Conservation (phyloP, 2,888 invertebrate genomes). For the Rotaria sp. region DNA sequence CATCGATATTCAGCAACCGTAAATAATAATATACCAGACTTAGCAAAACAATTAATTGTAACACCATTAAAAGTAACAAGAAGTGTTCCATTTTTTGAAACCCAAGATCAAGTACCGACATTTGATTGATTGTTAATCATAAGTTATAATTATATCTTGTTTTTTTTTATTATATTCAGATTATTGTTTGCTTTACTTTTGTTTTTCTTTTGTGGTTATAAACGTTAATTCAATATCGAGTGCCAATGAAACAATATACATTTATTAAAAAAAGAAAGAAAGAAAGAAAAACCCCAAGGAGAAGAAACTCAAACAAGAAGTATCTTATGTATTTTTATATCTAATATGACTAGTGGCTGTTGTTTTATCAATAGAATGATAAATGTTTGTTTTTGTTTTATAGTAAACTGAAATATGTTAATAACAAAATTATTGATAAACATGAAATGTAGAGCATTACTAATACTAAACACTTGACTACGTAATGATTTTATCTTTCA, state of each 20-base stretch:
- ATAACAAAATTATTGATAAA: too few relatives aligned
- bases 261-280: neutral
- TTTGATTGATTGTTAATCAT: neutral
- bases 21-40: neutral
- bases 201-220: neutral
- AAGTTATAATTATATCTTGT: neutral
- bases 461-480: too few relatives aligned
- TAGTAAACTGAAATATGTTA: too few relatives aligned
- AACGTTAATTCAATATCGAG: neutral
- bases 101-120: neutral
- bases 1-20: neutral
- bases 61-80: neutral
- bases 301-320: neutral
- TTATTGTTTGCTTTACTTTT: neutral
- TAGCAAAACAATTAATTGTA: neutral
- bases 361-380: neutral
- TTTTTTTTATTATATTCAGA: neutral
- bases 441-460: too few relatives aligned
- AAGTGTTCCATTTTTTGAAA: neutral
- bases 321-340: neutral
- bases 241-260: neutral
- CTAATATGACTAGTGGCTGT: too few relatives aligned
- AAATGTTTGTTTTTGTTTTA: neutral
- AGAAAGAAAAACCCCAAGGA: neutral
- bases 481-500: too few relatives aligned